Percentiles rank a stretch among this genome's conserved stretches.
Conservation (phyloP, 2,888 invertebrate genomes). For the Bellardia pandia region DNA sequence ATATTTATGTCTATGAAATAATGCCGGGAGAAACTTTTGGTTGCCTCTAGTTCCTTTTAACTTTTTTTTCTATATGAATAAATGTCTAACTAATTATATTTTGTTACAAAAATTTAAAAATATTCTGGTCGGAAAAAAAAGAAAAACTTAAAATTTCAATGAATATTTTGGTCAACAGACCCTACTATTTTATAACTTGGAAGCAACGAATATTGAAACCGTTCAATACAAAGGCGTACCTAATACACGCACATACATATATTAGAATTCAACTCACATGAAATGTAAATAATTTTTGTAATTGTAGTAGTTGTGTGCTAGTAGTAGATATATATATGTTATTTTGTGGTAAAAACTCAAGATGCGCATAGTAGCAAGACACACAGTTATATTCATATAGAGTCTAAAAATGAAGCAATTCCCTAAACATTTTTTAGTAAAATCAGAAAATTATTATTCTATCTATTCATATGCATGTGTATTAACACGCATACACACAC, state of each 20-base stretch:
- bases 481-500: background rate
- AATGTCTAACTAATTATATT: too few relatives aligned
- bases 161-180: too few relatives aligned
- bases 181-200: too few relatives aligned
- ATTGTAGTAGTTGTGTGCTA: background rate
- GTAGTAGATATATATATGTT: background rate
- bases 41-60: too few relatives aligned
- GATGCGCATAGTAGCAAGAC: background rate
- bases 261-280: background rate
- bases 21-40: too few relatives aligned
- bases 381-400: background rate
- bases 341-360: slow-evolving; percentile 3
- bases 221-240: too few relatives aligned
- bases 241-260: background rate
- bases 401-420: slow-evolving; percentile 15
- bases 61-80: too few relatives aligned
- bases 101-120: too few relatives aligned
- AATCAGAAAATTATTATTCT: slow-evolving; percentile 6
- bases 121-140: too few relatives aligned
- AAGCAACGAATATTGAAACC: too few relatives aligned
- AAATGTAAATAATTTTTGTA: background rate
- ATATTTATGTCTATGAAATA: too few relatives aligned
- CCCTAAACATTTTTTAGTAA: slow-evolving; percentile 1
- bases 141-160: too few relatives aligned
- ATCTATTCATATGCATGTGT: background rate